Percentiles rank a stretch among this genome's conserved stretches.
phyloP scores from a whole-genome alignment of 2,113 vertebrate species.

The Oryzias celebensis region DNA sequence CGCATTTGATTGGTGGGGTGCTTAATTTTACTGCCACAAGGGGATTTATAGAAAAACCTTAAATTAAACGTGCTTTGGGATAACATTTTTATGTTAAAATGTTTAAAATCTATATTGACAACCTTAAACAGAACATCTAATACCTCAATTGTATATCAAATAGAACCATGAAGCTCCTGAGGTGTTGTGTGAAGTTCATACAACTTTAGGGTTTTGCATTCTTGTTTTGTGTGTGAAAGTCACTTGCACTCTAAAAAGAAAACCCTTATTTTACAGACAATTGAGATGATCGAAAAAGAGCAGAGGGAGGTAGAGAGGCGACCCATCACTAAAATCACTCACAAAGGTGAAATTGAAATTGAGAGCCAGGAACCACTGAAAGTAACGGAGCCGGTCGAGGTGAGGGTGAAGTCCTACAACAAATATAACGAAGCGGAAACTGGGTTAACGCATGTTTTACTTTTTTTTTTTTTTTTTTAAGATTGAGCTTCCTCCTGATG shows the following conservation, averaged over 20 bases:
- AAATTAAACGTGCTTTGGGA: too few species aligned
- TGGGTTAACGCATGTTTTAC: not conserved
- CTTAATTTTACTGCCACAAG: too few species aligned
- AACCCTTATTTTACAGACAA: conserved; percentile 78
- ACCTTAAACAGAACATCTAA: too few species aligned
- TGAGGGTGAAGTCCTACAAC: conserved; percentile 25
- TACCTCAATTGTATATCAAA: too few species aligned
- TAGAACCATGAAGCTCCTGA: too few species aligned
- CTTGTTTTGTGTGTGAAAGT: not conserved
- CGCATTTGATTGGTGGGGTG: too few species aligned
- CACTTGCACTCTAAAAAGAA: not conserved
- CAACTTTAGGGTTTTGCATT: not conserved
- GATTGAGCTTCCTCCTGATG: conserved; percentile 78
- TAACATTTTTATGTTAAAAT: too few species aligned
- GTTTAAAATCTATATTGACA: too few species aligned
- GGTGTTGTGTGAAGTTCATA: too few species aligned
- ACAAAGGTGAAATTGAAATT: conserved; percentile 99
- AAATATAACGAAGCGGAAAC: not conserved
- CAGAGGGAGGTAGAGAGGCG: conserved; percentile 94
- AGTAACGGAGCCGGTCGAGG: conserved; percentile 84
- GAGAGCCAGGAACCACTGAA: conserved; percentile 93
- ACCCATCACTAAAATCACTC: conserved; percentile 98
- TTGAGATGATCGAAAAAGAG: conserved; percentile 99
- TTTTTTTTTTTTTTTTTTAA: conserved; percentile 18
- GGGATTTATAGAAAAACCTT: too few species aligned